Conservation (phyloP, 2,888 invertebrate species). For the Apodemia mormo region DNA sequence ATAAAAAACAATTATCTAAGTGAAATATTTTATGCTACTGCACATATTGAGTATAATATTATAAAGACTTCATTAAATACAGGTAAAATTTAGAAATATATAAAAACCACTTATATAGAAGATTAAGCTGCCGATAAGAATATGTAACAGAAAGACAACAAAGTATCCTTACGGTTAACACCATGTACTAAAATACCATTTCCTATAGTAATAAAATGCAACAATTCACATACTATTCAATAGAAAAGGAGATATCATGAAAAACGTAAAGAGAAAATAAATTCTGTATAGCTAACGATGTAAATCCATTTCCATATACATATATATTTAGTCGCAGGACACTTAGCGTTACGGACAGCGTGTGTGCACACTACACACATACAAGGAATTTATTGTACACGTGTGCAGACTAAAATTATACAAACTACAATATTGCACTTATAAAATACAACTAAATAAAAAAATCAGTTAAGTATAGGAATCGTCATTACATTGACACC, state of each 20-base stretch:
- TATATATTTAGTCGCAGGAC: too few relatives aligned
- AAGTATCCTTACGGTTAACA: background rate
- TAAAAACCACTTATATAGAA: background rate
- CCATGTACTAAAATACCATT: background rate
- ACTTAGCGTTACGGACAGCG: background rate
- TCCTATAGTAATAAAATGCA: background rate
- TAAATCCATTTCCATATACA: too few relatives aligned
- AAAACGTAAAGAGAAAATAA: too few relatives aligned
- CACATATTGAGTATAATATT: background rate
- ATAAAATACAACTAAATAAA: constrained; percentile 9
- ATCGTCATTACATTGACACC: background rate
- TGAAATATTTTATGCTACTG: background rate
- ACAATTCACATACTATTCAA: background rate
- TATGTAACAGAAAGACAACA: constrained; percentile 1
- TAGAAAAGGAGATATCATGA: background rate
- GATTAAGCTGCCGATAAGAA: background rate
- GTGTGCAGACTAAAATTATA: constrained; percentile 2
- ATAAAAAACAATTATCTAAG: too few relatives aligned
- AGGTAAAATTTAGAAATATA: constrained; percentile 4
- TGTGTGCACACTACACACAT: background rate
- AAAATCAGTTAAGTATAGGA: background rate
- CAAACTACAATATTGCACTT: constrained; percentile 3
- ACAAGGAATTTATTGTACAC: constrained; percentile 1
- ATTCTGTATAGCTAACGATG: too few relatives aligned
- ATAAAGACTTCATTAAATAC: background rate